phyloP scores from a whole-genome alignment of 1,140 invertebrate genomes.

The Trachelipus rathkii region DNA sequence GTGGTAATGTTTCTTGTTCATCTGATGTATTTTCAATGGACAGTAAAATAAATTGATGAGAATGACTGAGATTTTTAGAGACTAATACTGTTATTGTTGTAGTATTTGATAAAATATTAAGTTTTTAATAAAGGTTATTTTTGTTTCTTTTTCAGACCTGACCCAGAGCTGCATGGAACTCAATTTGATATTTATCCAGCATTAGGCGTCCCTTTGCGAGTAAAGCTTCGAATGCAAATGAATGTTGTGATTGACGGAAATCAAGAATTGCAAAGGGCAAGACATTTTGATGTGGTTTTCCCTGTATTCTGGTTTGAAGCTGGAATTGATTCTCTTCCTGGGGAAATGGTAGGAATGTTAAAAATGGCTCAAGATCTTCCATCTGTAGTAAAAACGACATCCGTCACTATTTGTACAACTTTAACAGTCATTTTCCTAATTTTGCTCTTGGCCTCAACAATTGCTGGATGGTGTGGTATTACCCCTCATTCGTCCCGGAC shows the following conservation, averaged over 20 bases:
- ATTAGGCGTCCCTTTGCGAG: conserved; percentile 40
- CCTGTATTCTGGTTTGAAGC: conserved; percentile 45
- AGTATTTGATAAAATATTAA: no score
- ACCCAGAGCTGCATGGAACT: conserved; percentile 38
- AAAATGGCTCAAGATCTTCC: conserved; percentile 44
- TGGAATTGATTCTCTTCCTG: conserved; percentile 41
- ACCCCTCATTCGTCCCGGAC: conserved; percentile 4
- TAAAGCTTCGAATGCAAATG: conserved; percentile 45
- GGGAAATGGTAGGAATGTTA: conserved; percentile 36
- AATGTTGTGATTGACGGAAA: conserved; percentile 42
- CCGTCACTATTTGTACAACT: conserved; percentile 37
- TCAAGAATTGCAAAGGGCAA: conserved; percentile 39
- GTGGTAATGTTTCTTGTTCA: no score
- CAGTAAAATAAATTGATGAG: no score
- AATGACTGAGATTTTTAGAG: no score
- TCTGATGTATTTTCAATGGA: no score
- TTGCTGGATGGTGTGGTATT: conserved; percentile 37
- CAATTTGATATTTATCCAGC: conserved; percentile 45
- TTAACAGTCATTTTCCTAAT: conserved; percentile 41
- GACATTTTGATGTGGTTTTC: conserved; percentile 42
- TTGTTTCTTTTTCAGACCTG: conserved; percentile 32
- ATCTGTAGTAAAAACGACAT: conserved; percentile 40
- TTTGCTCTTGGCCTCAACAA: conserved; percentile 39
- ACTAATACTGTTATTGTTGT: no score
- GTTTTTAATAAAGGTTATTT: no score